Base-by-base conservation (phyloP, 2,888 invertebrate genomes). In the Brachyptera putata region DNA sequence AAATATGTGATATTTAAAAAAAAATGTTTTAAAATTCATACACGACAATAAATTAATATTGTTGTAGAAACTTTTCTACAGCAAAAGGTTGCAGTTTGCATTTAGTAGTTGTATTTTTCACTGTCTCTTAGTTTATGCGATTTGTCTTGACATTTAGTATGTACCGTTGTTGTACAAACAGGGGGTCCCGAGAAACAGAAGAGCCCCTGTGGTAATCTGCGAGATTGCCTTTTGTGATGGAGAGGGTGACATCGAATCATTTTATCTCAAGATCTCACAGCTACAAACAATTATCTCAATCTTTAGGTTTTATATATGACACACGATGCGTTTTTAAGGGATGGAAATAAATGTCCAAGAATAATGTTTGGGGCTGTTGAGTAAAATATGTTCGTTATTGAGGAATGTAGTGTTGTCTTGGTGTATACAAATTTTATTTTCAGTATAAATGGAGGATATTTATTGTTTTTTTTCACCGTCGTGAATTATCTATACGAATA, bases 231-330 rank as follows among this genome's bases (percentile, higher is more conserved):
- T 4, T 7, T 18, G 41, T 41, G 41, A 41, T 41, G 41, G 16
- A 41, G 41, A 41, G 41, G 41, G 41, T 41, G 41, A 41, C 41
- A 18, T 41, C 41, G 21, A 41, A 41, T 41, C 16, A 41, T 21
- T 41, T 14, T 41, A 41, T 41, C 41, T 41, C 41, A 41, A 16
- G 41, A 41, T 41, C 41, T 18, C 16, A 41, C 41, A 41, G 41
- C 21, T 41, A 18, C 18, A 41, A 41, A 16, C 41, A 41, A 18
- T 41, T 41, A 41, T 41, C 41, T 41, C 41, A 41, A 41, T 41
- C 41, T 41, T 41, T 16, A n/a, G n/a, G n/a, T n/a, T n/a, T n/a
- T n/a, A n/a, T n/a, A n/a, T n/a, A n/a, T n/a, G n/a, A n/a, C n/a
- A n/a, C n/a, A n/a, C n/a, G n/a, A 21, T 41, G 18, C 18, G 16